These are phyloP conservation scores for Antedon mediterranea DNA, from an alignment of 53 echinoderm and acorn worm genomes.

Conservation along the genomic window DNA sequence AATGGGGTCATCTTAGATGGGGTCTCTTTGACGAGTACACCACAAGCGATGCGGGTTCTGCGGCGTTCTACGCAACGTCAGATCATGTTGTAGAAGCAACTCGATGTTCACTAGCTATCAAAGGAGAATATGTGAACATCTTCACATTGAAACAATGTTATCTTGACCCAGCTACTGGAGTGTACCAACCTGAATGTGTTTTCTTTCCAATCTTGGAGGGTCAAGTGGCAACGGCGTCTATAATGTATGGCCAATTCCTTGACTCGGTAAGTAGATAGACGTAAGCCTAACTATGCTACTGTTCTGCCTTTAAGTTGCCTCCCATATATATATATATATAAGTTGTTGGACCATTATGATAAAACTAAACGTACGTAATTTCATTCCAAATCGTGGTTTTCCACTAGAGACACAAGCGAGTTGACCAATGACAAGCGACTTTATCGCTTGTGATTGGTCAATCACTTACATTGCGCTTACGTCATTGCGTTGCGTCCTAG, in stretches of 20 bases:
- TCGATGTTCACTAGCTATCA: constrained; percentile 1
- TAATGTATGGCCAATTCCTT: not conserved
- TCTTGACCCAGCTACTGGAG: not conserved
- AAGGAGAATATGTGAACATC: not conserved
- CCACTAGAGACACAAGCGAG: no score
- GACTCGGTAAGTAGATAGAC: constrained; percentile 9
- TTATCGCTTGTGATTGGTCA: no score
- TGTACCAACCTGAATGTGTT: not conserved
- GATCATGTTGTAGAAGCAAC: not conserved
- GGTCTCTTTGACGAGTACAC: constrained; percentile 51
- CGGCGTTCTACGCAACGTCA: not conserved
- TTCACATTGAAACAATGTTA: not conserved
- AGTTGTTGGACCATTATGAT: no score
- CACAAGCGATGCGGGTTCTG: not conserved
- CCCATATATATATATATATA: no score
- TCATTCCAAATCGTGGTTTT: no score
- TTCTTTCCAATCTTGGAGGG: not conserved
- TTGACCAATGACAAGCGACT: no score
- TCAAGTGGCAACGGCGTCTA: not conserved
- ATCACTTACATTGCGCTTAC: no score
- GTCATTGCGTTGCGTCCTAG: no score
- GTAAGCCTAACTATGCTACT: no score
- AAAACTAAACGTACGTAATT: no score
- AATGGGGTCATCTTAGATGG: constrained; percentile 81
- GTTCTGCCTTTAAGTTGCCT: no score